Evolutionary conservation across 2,113 vertebrate species (phyloP).

Genomic region (Cephalophus harveyi): DNA sequence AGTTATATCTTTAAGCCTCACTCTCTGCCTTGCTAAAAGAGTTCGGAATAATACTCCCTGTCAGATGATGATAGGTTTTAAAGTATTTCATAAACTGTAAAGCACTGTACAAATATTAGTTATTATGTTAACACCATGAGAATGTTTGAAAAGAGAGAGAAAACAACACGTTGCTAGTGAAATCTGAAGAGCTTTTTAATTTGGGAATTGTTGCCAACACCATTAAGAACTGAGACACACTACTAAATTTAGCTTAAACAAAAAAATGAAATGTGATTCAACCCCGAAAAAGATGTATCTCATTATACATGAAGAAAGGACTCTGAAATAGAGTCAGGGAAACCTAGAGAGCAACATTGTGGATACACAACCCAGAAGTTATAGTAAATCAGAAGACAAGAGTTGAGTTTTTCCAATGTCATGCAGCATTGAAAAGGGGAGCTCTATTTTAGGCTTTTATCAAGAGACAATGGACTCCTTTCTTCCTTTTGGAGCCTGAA

Average conservation of each 20-base stretch:
- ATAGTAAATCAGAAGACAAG: constrained; percentile 47
- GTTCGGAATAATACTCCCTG: neutral
- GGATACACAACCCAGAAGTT: neutral
- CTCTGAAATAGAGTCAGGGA: constrained; percentile 33
- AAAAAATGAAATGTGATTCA: constrained; percentile 43
- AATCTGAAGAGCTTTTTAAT: constrained; percentile 56
- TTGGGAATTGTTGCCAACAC: constrained; percentile 28
- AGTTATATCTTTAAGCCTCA: neutral
- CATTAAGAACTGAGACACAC: constrained; percentile 42
- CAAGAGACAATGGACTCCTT: constrained; percentile 35
- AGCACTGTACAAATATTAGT: constrained; percentile 54
- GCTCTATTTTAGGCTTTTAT: constrained; percentile 57
- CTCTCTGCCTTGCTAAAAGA: neutral
- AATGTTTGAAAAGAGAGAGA: constrained; percentile 14
- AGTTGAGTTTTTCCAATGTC: neutral
- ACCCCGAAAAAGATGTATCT: neutral
- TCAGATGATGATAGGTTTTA: constrained; percentile 21
- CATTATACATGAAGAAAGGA: constrained; percentile 15
- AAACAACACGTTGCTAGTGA: constrained; percentile 24
- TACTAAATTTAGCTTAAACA: constrained; percentile 54
- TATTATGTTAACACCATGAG: constrained; percentile 22
- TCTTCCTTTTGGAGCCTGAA: neutral
- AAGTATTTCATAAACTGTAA: constrained; percentile 57
- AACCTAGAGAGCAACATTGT: constrained; percentile 36
- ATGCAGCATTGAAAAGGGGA: constrained; percentile 26